These are phyloP conservation scores for Oithona nana DNA, from an alignment of 2,888 invertebrate genomes.

Conservation along the genomic window DNA sequence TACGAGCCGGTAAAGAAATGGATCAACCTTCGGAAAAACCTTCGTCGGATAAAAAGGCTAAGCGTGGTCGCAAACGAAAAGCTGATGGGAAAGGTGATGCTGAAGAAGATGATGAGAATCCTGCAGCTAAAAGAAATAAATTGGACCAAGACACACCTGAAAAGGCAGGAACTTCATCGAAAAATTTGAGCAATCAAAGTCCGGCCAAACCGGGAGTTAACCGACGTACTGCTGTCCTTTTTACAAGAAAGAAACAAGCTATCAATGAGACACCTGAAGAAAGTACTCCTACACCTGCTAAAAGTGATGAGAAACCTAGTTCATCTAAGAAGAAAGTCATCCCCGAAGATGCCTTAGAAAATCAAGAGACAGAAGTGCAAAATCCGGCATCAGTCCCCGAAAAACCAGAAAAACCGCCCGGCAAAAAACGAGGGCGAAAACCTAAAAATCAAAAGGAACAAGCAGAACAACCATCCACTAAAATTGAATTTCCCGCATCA, in stretches of 20 bases:
- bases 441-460: background rate
- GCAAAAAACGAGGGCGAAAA: background rate
- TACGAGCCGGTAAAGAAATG: background rate
- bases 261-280: conserved; percentile 27
- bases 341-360: background rate
- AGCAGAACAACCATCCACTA: background rate
- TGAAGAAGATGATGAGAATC: background rate
- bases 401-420: background rate
- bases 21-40: background rate
- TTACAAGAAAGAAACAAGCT: conserved; percentile 44
- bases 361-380: background rate
- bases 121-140: background rate
- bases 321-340: background rate
- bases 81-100: background rate
- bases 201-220: conserved; percentile 36
- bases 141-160: background rate
- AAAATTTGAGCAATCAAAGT: conserved; percentile 4
- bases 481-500: background rate
- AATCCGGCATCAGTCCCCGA: background rate
- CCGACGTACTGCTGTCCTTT: conserved; percentile 52
- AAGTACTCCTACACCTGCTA: background rate
- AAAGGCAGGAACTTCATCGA: background rate
- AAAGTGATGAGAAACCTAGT: background rate
- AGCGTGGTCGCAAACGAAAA: conserved; percentile 3
- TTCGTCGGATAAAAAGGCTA: background rate